A percentile compares a stretch with the other conserved stretches of the same genome.
These are phyloP conservation scores for Karalla daura DNA, from an alignment of 2,797 vertebrate genomes.

Conservation along the genomic window DNA sequence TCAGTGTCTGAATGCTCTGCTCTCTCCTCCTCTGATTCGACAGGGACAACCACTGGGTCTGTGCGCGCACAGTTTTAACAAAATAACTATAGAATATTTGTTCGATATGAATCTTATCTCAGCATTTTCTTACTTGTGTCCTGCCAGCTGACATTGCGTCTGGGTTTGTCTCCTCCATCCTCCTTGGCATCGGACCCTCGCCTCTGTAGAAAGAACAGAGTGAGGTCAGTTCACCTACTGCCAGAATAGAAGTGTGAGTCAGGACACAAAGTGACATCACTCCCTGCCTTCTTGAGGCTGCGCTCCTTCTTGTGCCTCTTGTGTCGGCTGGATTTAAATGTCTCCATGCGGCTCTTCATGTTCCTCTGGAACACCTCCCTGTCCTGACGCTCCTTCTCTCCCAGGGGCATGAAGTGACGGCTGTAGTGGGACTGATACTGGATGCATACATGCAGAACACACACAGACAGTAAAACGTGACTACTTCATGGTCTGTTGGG, in stretches of 20 bases:
- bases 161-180: slow-evolving; percentile 84
- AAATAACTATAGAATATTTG: no score
- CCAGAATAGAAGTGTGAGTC: not conserved
- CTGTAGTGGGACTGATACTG: slow-evolving; percentile 97
- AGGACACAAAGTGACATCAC: no score
- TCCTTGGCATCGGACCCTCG: slow-evolving; percentile 86
- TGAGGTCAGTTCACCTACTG: no score
- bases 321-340: slow-evolving; percentile 93
- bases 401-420: slow-evolving; percentile 94
- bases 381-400: slow-evolving; percentile 93
- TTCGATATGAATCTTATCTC: no score
- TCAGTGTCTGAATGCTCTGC: slow-evolving; percentile 86
- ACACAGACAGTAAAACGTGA: not conserved
- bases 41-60: slow-evolving; percentile 84
- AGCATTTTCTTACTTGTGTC: slow-evolving; percentile 85
- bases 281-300: slow-evolving; percentile 89
- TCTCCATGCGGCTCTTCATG: slow-evolving; percentile 95
- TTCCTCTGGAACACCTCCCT: slow-evolving; percentile 96
- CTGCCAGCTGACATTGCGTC: slow-evolving; percentile 89
- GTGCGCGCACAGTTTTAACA: slow-evolving; percentile 20
- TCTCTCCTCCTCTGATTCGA: slow-evolving; percentile 87
- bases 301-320: slow-evolving; percentile 92
- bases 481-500: no score
- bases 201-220: slow-evolving; percentile 65
- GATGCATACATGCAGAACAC: no score